phyloP scores from a whole-genome alignment of 2,888 invertebrate genomes.

The Drosophila stalkeri region DNA sequence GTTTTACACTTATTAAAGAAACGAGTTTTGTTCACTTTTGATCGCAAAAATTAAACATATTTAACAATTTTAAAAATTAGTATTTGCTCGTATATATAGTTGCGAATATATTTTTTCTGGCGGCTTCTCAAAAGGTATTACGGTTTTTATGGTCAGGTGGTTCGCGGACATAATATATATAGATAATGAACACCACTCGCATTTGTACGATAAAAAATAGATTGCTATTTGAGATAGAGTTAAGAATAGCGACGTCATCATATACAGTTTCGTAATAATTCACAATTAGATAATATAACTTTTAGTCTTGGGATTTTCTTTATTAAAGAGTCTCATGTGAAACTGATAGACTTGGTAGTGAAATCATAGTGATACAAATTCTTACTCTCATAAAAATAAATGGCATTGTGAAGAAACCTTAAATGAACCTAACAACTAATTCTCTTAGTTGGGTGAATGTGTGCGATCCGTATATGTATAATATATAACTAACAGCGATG shows the following conservation, averaged over 20 bases:
- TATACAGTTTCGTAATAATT: conserved; percentile 27
- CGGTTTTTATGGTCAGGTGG: conserved; percentile 63
- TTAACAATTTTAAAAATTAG: no score
- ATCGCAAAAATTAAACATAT: no score
- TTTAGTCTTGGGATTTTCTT: conserved; percentile 27
- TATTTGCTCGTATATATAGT: no score
- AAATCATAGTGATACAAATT: conserved; percentile 25
- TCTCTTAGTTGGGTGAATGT: not conserved
- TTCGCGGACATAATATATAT: conserved; percentile 10
- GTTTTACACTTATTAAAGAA: no score
- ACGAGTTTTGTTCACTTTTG: no score
- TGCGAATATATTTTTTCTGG: not conserved
- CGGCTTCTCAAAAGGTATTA: conserved; percentile 55
- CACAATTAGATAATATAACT: conserved; percentile 30
- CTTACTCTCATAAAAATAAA: not conserved
- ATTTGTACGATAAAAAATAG: not conserved
- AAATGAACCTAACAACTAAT: not conserved
- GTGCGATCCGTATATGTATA: not conserved
- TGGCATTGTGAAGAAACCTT: not conserved
- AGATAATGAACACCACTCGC: conserved; percentile 9
- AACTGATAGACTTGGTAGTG: conserved; percentile 25
- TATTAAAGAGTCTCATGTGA: not conserved
- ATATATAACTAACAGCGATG: not conserved
- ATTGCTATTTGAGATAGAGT: conserved; percentile 3
- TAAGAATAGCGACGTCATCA: conserved; percentile 46